These are phyloP conservation scores for Scortum barcoo DNA, from an alignment of 2,113 vertebrate genomes.

Conservation along the genomic window DNA sequence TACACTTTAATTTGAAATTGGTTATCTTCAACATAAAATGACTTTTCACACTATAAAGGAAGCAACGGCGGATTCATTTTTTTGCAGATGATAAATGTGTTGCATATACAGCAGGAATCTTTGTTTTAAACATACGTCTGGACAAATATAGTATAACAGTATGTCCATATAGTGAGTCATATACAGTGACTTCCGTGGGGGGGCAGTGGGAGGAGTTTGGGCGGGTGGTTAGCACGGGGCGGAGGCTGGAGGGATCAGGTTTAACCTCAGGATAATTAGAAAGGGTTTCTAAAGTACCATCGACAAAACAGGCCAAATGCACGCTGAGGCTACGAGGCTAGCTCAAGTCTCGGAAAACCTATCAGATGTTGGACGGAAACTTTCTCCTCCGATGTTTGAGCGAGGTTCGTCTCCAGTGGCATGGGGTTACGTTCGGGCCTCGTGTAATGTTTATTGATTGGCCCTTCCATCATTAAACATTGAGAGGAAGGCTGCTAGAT, in stretches of 20 bases:
- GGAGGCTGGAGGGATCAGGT: conserved; percentile 41
- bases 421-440: conserved; percentile 63
- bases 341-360: conserved; percentile 28
- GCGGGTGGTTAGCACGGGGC: conserved; percentile 19
- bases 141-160: neutral
- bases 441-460: conserved; percentile 82
- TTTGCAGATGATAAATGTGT: neutral
- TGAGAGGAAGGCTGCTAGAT: conserved; percentile 64
- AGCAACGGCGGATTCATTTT: neutral
- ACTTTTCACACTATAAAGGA: neutral
- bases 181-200: conserved; percentile 25
- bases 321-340: neutral
- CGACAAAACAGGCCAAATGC: conserved; percentile 26
- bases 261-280: conserved; percentile 27
- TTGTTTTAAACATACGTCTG: neutral
- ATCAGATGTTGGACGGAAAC: conserved; percentile 68
- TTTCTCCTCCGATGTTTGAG: conserved; percentile 62
- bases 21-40: neutral
- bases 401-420: conserved; percentile 46
- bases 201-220: conserved; percentile 38
- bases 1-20: neutral
- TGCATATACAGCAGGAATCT: neutral
- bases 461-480: conserved; percentile 77
- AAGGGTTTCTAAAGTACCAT: conserved; percentile 25
- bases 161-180: conserved; percentile 1